Conservation (phyloP, 2,888 invertebrate genomes). For the Drosophila trichaetosa region DNA sequence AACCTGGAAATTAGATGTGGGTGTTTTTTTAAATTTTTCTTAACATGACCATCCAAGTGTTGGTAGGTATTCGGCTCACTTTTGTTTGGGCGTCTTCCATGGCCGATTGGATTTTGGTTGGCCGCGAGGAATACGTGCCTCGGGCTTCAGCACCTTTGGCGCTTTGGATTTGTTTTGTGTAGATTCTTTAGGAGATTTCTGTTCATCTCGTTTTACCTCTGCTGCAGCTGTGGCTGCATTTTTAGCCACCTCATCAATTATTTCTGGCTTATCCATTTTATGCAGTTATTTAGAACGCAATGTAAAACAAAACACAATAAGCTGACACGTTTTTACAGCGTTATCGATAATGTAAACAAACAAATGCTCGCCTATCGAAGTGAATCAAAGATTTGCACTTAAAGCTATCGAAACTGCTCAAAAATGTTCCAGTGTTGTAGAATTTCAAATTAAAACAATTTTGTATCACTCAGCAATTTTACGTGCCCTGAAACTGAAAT, state of each 20-base stretch:
- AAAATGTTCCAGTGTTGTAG: neutral
- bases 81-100: slow-evolving; percentile 88
- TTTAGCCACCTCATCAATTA: neutral
- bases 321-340: slow-evolving; percentile 46
- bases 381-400: neutral
- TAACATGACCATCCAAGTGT: neutral
- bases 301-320: slow-evolving; percentile 52
- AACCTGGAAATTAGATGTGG: slow-evolving; percentile 68
- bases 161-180: slow-evolving; percentile 28
- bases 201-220: neutral
- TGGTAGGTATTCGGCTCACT: slow-evolving; percentile 54
- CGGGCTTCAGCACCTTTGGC: slow-evolving; percentile 61
- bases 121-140: slow-evolving; percentile 85
- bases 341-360: slow-evolving; percentile 33
- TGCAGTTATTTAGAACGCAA: slow-evolving; percentile 7
- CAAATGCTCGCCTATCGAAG: slow-evolving; percentile 14
- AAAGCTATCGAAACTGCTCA: slow-evolving; percentile 12
- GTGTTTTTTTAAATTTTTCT: too few species aligned
- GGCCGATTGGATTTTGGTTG: slow-evolving; percentile 91
- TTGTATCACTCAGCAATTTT: slow-evolving; percentile 70
- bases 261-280: neutral
- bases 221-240: neutral
- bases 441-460: slow-evolving; percentile 44
- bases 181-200: neutral
- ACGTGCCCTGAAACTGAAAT: slow-evolving; percentile 16